phyloP scores from a whole-genome alignment of 2,888 invertebrate genomes.

The Perdita meconis region DNA sequence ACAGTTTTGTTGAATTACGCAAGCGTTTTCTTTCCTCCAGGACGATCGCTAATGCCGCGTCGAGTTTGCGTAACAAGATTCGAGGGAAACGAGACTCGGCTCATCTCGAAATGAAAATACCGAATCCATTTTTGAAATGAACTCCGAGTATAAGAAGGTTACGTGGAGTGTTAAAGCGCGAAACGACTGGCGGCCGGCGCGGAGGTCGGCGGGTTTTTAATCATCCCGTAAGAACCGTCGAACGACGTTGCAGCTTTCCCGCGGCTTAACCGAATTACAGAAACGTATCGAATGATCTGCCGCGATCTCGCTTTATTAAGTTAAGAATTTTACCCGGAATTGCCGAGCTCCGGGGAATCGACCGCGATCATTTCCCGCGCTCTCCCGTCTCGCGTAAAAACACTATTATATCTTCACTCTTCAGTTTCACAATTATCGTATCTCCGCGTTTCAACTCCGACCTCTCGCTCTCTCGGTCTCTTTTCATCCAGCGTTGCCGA shows the following conservation, averaged over 20 bases:
- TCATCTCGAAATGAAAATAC: constrained; percentile 23
- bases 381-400: constrained; percentile 5
- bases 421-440: constrained; percentile 34
- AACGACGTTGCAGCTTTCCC: background rate
- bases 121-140: constrained; percentile 45
- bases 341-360: constrained; percentile 4
- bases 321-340: constrained; percentile 23
- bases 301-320: background rate
- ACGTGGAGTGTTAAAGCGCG: background rate
- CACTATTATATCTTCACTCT: constrained; percentile 10
- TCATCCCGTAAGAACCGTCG: constrained; percentile 1
- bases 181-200: background rate
- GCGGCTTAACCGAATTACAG: constrained; percentile 14
- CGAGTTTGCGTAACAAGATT: constrained; percentile 10
- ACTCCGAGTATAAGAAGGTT: background rate
- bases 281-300: background rate
- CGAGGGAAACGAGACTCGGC: constrained; percentile 3
- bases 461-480: background rate
- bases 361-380: background rate
- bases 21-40: background rate
- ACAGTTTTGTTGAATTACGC: constrained; percentile 9
- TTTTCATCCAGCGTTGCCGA: background rate
- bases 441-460: constrained; percentile 4
- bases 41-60: background rate
- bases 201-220: background rate